Evolutionary conservation across 2,888 invertebrate genomes (phyloP), one percentile per base, ranked within the genome.

Genomic region (Hyposoter didymator): DNA sequence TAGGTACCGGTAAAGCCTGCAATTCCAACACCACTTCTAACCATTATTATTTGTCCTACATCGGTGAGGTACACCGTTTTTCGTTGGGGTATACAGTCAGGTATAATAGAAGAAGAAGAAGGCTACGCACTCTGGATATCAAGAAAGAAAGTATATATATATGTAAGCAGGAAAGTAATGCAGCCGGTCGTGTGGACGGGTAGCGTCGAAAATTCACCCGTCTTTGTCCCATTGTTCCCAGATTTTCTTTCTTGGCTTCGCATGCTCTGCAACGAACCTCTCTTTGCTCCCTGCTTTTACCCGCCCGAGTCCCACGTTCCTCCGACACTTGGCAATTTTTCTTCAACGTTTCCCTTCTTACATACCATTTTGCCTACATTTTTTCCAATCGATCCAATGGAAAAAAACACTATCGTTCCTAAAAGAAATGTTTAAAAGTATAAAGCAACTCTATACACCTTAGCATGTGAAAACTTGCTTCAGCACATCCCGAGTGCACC

Each of bases 201-300:
- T 87, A 87, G 89, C 87, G 90, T 90, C 90, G 89, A 91, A 92
- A 93, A 92, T 89, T 88, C 87, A 74, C 67, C 89, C 89, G 88
- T 87, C 92, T 91, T 92, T 92, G 91, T 92, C 89, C 91, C 86
- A 91, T 92, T 92, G 92, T 92, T 88, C 88, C 81, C 78, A 87
- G 88, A 88, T 88, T 90, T 90, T 89, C 89, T 88, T 86, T 82
- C 84, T 78, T 70, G 59, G 62, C 78, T 72, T 62, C 14, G 19
- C 64, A 39, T 70, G 8, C 43, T 22, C 17, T 49, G 49, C 59
- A 59, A 6, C 59, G 4, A 59, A 28, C 12, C 67, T 47, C 39
- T n/a, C 66, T 32, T 49, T 45, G n/a, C 75, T 55, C 28, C 22
- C 59, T 55, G 59, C 73, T 72, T 14, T n/a, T 52, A 39, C 69